Conservation (phyloP, 1,140 invertebrate species). For the Streblospio benedicti region DNA sequence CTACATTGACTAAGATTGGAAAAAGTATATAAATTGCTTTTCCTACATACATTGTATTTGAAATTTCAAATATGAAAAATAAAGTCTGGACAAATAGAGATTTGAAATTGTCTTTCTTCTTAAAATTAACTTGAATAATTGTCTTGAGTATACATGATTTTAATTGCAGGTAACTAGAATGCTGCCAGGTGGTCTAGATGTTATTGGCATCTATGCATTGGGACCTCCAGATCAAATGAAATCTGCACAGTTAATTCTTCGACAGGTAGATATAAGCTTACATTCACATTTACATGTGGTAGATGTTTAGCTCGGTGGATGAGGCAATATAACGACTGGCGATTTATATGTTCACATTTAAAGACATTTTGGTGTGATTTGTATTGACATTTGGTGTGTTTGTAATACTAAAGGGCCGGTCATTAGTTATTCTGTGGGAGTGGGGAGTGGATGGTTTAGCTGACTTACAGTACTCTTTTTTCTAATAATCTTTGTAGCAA, state of each 20-base stretch:
- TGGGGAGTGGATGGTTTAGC: constrained; percentile 48
- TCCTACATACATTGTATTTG: background rate
- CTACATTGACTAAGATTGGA: too few relatives aligned
- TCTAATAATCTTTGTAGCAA: too few relatives aligned
- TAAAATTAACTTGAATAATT: background rate
- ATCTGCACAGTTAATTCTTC: constrained; percentile 37
- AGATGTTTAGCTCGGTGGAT: background rate
- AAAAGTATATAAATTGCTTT: background rate
- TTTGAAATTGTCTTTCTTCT: background rate
- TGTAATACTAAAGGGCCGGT: constrained; percentile 47
- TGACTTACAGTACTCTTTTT: too few relatives aligned
- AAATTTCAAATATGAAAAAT: background rate
- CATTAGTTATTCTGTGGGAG: constrained; percentile 51
- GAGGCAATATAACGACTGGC: background rate
- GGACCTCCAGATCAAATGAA: constrained; percentile 57
- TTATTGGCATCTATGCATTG: constrained; percentile 57
- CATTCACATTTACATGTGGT: background rate
- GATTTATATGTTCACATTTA: background rate
- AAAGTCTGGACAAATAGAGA: background rate
- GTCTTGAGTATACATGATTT: constrained; percentile 3
- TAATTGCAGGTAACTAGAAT: constrained; percentile 60
- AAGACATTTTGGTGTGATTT: too few relatives aligned
- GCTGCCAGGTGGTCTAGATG: constrained; percentile 70
- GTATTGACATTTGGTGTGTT: too few relatives aligned
- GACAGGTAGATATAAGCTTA: constrained; percentile 27